Evolutionary conservation across 2,113 vertebrate species (phyloP), one percentile per base, ranked within the genome.

Genomic region (Eclectus roratus): DNA sequence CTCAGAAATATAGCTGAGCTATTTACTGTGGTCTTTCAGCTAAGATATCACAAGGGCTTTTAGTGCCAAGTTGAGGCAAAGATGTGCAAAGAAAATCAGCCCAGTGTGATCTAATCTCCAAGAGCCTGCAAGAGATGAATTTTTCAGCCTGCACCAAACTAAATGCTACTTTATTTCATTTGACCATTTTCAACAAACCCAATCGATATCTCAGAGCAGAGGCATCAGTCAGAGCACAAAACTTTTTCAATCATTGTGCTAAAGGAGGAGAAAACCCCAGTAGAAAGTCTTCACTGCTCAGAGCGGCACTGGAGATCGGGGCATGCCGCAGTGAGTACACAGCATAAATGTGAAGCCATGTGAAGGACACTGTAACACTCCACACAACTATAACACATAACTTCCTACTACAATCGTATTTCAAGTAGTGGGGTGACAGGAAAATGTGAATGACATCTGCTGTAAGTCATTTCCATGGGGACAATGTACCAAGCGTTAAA

Each of bases 191-290:
- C 85, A 89, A 80, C 78, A 76, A 89, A 29, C 35, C 61, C 3
- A 85, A 92, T 96, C 96, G 47, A 96, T 94, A 91, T 13, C 86
- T 92, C 44, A 7, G 69, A 92, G 91, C 23, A 85, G 74, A 91
- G 52, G 13, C 88, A 96, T 97, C 95, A 90, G 82, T 96, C 92
- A 85, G 68, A 1, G 31, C 50, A 74, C 65, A 82, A 56, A 85
- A 80, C 69, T 92, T 95, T 94, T 91, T 86, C 86, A 60, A 24
- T 86, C 74, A 16, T 17, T 37, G 33, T 25, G 33, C 29, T 63
- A 17, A 89, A 83, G 50, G 52, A n/a, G 58, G 33, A 50, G 55
- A 52, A 43, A 65, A 35, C 6, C 20, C n/a, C 9, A 29, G 52
- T 29, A 52, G 41, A 95, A 88, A 85, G 3, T 9, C 17, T 66